phyloP scores from a whole-genome alignment of 2,113 vertebrate species.

The Lamprologus callipterus region DNA sequence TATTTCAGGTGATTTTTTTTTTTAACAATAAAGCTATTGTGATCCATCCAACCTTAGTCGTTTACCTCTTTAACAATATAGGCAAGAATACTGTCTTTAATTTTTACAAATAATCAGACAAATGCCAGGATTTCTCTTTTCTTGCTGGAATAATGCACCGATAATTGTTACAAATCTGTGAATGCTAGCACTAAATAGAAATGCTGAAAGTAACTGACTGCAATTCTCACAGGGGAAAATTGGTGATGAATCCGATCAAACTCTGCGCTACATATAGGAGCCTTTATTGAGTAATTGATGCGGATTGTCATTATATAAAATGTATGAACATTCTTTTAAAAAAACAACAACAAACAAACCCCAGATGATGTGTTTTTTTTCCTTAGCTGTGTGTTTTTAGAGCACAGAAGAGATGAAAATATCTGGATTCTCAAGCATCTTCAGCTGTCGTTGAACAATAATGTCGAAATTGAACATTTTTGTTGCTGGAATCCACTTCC shows the following conservation, averaged over 20 bases:
- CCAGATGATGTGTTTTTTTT: neutral
- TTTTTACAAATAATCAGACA: neutral
- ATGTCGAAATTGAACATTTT: conserved; percentile 32
- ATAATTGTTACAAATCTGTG: neutral
- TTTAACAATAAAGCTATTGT: neutral
- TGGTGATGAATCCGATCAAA: neutral
- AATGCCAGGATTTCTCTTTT: neutral
- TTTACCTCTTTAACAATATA: neutral
- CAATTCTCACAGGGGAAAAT: neutral
- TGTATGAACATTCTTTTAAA: neutral
- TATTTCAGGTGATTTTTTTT: neutral
- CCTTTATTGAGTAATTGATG: neutral
- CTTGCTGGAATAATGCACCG: neutral
- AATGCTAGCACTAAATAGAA: neutral
- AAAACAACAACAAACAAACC: neutral
- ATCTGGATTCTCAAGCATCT: conserved; percentile 3
- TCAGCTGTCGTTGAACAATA: conserved; percentile 22
- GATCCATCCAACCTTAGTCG: neutral
- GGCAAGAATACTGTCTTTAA: neutral
- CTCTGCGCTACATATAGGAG: neutral
- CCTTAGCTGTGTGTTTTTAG: conserved; percentile 29
- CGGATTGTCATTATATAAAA: conserved; percentile 4
- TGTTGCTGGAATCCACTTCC: conserved; percentile 25
- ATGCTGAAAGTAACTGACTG: neutral
- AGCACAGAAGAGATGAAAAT: neutral